Evolutionary conservation across 2,888 invertebrate species (phyloP).

Genomic region (Palloptera scutellata): DNA sequence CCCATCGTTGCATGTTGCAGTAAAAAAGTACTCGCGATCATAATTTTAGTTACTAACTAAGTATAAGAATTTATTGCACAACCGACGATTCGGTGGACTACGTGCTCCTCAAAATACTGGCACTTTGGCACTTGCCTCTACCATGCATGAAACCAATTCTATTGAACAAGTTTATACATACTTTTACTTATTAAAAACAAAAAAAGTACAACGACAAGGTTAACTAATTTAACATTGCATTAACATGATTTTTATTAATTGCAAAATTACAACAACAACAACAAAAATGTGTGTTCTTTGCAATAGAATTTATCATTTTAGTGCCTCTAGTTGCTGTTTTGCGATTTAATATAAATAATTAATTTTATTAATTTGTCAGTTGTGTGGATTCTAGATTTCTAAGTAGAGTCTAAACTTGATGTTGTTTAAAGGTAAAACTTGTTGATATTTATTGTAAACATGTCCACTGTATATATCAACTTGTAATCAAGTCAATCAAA

Average conservation of each 20-base stretch:
- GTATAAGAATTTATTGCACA: constrained; percentile 3
- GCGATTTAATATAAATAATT: not conserved
- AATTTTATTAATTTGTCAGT: no score
- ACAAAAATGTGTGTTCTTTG: not conserved
- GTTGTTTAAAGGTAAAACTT: not conserved
- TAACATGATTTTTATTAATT: constrained; percentile 36
- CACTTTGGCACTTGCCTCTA: not conserved
- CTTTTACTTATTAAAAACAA: no score
- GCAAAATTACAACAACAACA: constrained; percentile 22
- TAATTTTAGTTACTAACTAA: not conserved
- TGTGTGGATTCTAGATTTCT: no score
- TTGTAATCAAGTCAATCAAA: no score
- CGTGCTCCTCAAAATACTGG: not conserved
- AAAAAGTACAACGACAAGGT: constrained; percentile 27
- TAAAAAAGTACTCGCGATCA: no score
- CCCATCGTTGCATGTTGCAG: no score
- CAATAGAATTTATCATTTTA: not conserved
- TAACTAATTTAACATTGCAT: constrained; percentile 31
- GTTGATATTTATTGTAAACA: not conserved
- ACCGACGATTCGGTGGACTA: not conserved
- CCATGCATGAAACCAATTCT: no score
- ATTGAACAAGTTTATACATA: not conserved
- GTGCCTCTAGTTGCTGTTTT: not conserved
- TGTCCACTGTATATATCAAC: not conserved
- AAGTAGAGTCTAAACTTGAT: no score